Evolutionary conservation across 1,140 invertebrate genomes (phyloP).

Genomic region (Cheumatopsyche charites): DNA sequence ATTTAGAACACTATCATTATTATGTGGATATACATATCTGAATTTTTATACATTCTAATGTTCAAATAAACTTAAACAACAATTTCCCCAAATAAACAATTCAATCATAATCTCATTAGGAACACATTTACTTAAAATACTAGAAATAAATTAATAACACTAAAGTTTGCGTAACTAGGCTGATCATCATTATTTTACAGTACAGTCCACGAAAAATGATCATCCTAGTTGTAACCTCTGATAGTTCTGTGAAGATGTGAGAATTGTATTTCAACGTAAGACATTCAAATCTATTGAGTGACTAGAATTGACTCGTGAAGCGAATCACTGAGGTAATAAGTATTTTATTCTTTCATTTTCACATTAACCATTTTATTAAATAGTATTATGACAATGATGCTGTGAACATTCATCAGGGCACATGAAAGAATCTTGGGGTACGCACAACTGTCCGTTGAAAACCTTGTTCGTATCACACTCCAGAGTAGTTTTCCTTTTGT

Average conservation of each 20-base stretch:
- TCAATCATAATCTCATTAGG: neutral
- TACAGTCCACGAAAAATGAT: no score
- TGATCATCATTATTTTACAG: no score
- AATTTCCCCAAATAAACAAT: no score
- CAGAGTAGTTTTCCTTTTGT: slow-evolving; percentile 54
- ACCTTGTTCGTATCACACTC: slow-evolving; percentile 54
- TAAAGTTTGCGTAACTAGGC: no score
- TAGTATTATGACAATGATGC: slow-evolving; percentile 39
- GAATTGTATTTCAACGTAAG: neutral
- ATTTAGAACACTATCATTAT: no score
- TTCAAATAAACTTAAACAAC: no score
- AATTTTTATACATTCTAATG: no score
- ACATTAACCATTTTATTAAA: slow-evolving; percentile 7
- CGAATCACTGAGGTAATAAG: slow-evolving; percentile 29
- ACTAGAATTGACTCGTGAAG: slow-evolving; percentile 12
- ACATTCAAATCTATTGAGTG: slow-evolving; percentile 13
- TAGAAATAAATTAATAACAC: slow-evolving; percentile 10
- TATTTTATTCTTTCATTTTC: slow-evolving; percentile 4
- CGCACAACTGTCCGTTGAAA: slow-evolving; percentile 64
- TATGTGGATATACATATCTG: no score
- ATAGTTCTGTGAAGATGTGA: no score
- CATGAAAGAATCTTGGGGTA: slow-evolving; percentile 55
- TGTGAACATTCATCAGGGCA: slow-evolving; percentile 58
- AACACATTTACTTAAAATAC: neutral
- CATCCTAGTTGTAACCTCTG: no score